These are phyloP conservation scores for Strigamia transsilvanica DNA, from an alignment of 2,888 invertebrate genomes.

Conservation along the genomic window DNA sequence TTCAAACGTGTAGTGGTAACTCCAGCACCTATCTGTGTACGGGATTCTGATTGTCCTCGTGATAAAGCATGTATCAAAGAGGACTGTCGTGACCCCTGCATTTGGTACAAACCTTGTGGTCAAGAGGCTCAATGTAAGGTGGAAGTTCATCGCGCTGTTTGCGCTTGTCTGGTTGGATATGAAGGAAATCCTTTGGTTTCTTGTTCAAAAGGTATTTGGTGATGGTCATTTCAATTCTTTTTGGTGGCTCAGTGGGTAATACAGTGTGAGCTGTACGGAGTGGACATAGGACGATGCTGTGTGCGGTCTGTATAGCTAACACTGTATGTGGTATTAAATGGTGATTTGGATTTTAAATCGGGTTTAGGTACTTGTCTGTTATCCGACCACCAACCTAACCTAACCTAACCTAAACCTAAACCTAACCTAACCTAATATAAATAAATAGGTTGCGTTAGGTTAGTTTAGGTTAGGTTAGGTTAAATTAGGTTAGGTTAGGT, in stretches of 20 bases:
- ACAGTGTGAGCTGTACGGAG: too few species aligned
- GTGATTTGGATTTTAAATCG: too few species aligned
- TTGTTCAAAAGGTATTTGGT: constrained; percentile 53
- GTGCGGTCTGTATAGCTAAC: too few species aligned
- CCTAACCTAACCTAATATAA: too few species aligned
- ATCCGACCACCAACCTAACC: too few species aligned
- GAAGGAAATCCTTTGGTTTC: constrained; percentile 59
- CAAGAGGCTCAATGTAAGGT: constrained; percentile 58
- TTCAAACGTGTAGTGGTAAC: constrained; percentile 20
- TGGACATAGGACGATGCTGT: too few species aligned
- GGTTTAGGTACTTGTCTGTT: too few species aligned
- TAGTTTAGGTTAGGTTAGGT: too few species aligned
- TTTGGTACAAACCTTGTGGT: constrained; percentile 57
- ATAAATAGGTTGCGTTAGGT: too few species aligned
- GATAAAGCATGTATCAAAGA: constrained; percentile 54
- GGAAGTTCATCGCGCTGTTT: constrained; percentile 59
- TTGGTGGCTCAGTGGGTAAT: background rate
- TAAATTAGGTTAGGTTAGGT: too few species aligned
- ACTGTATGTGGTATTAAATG: too few species aligned
- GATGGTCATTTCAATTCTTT: background rate
- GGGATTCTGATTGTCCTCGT: constrained; percentile 54
- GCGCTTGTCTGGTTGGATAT: constrained; percentile 58
- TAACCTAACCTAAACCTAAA: too few species aligned
- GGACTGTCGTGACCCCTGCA: constrained; percentile 55
- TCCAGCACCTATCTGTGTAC: constrained; percentile 54